phyloP scores from a whole-genome alignment of 2,888 invertebrate species.

The Drosophila tripunctata region DNA sequence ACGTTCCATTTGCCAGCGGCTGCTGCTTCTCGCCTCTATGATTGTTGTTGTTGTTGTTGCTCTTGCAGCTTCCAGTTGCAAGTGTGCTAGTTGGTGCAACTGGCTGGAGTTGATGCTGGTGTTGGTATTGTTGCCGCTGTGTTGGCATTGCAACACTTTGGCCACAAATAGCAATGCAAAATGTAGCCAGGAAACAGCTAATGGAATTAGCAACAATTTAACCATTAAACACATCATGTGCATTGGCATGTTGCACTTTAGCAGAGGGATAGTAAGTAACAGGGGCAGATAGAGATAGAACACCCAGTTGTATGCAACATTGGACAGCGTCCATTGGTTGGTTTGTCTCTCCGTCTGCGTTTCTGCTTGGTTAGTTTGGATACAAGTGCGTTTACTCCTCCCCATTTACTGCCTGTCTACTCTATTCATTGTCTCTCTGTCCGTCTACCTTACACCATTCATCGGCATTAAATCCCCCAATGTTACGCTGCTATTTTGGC shows the following conservation, averaged over 20 bases:
- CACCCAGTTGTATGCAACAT: slow-evolving; percentile 25
- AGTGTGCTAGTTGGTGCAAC: neutral
- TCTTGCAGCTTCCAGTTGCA: slow-evolving; percentile 8
- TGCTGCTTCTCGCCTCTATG: neutral
- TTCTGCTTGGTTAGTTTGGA: slow-evolving; percentile 55
- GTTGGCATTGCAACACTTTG: slow-evolving; percentile 65
- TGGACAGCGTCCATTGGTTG: slow-evolving; percentile 25
- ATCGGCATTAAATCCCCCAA: slow-evolving; percentile 65
- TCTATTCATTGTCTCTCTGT: neutral
- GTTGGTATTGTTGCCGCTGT: slow-evolving; percentile 22
- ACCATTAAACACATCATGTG: slow-evolving; percentile 79
- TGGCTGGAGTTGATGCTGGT: slow-evolving; percentile 9
- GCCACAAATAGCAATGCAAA: slow-evolving; percentile 61
- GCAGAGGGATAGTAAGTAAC: too few relatives aligned
- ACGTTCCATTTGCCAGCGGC: slow-evolving; percentile 66
- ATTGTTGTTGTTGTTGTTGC: slow-evolving; percentile 17
- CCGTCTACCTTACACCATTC: slow-evolving; percentile 53
- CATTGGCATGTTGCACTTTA: slow-evolving; percentile 71
- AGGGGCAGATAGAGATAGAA: slow-evolving; percentile 8
- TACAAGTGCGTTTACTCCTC: slow-evolving; percentile 25
- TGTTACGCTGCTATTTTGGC: slow-evolving; percentile 61
- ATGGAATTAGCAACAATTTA: slow-evolving; percentile 80
- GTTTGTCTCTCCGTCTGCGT: slow-evolving; percentile 8
- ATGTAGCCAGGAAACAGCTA: slow-evolving; percentile 65
- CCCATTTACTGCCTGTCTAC: neutral